These are phyloP conservation scores for Carettochelys insculpta DNA, from an alignment of 2,113 vertebrate species.

Conservation along the genomic window DNA sequence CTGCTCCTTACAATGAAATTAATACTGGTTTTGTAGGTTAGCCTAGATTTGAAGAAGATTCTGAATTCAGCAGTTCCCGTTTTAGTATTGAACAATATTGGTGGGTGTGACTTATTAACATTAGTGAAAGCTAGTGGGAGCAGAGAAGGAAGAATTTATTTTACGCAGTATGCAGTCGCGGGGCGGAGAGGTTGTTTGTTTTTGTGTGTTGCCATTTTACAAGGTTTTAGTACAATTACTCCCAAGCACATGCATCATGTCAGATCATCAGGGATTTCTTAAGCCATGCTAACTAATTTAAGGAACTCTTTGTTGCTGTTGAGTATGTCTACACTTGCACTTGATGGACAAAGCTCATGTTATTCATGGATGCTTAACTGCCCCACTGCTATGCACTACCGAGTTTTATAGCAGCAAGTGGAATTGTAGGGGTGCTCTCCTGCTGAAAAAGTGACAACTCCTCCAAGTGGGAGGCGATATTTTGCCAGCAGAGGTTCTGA, in stretches of 20 bases:
- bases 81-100: conserved; percentile 18
- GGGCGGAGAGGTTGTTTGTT: neutral
- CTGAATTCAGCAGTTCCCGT: conserved; percentile 26
- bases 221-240: neutral
- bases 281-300: conserved; percentile 29
- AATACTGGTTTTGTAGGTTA: conserved; percentile 13
- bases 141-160: neutral
- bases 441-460: too few species aligned
- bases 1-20: neutral
- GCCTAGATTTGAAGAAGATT: conserved; percentile 35
- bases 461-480: too few species aligned
- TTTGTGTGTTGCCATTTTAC: neutral
- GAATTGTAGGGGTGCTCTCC: too few species aligned
- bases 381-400: too few species aligned
- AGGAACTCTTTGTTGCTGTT: neutral
- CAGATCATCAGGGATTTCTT: conserved; percentile 40
- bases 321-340: too few species aligned
- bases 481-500: too few species aligned
- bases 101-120: conserved; percentile 16
- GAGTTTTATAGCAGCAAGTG: too few species aligned
- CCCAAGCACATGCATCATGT: conserved; percentile 11
- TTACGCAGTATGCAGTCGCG: neutral
- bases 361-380: too few species aligned
- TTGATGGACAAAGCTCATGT: too few species aligned
- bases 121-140: conserved; percentile 23